Base-by-base conservation (phyloP, 1,140 invertebrate genomes). In the Drosophila sp. region DNA sequence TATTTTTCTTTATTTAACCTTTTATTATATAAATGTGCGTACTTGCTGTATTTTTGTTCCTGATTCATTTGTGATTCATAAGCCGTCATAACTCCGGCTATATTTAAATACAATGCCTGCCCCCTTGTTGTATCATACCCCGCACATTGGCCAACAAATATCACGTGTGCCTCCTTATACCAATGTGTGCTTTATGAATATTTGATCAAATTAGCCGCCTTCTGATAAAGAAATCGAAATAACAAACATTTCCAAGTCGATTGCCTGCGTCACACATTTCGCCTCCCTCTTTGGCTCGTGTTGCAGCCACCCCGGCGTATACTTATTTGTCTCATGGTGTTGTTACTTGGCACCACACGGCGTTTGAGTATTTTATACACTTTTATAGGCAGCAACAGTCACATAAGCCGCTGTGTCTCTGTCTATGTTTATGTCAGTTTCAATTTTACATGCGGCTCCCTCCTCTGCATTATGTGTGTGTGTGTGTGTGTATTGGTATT, bases 331-430 rank as follows among this genome's bases (percentile, higher is more conserved):
- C 66, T 64, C 27, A 18, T 51, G 56, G 69, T 69, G 46, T 54
- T 73, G 51, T 65, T 77, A 54, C 72, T 73, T 76, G 59, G 72
- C 79, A 76, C 76, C 83, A 79, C 82, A 77, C 62, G 83, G 71
- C 82, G 82, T 87, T 81, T 86, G 80, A 89, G 76, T 87, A 62
- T 72, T 62, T 67, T 78, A 72, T 81, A 75, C 63, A 50, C 72
- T 86, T 86, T 89, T 87, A 87, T 79, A 64, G 72, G 67, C 75
- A 73, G 83, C 80, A 82, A 89, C 76, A 87, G 76, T 77, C 79
- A 80, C 69, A 89, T 79, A 87, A 89, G 72, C 78, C 78, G 63
- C 21, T 21, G 1, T 21, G 21, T 2, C 21, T 21, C 21, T 87
- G 78, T 72, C 63, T 63, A 54, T 84, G 71, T 72, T 76, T 79